Evolutionary conservation across 2,113 vertebrate species (phyloP), one percentile per base, ranked within the genome.

Genomic region (Corvus hawaiiensis): DNA sequence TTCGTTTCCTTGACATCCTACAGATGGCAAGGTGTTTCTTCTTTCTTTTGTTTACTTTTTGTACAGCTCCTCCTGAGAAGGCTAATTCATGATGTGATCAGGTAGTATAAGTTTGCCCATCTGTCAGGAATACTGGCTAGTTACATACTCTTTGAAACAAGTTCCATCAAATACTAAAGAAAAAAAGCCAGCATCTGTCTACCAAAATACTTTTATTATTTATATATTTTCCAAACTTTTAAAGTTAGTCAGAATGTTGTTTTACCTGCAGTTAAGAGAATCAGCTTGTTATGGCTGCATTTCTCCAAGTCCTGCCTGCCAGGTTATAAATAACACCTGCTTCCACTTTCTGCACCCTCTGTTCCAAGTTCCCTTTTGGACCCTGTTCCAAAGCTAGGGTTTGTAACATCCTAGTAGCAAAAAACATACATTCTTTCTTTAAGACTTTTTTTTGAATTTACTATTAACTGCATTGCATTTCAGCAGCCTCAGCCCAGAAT

Each of bases 71-170:
- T 96, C 59, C 91, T 93, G 66, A 89, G 75, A 97, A 96, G 69
- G 78, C 79, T 94, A 94, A 97, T 97, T 97, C 96, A 91, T 96
- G 52, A 92, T 93, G 90, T 96, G 91, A 91, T 90, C 96, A 94
- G 93, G 95, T 96, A 86, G 82, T 95, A 82, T 78, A 93, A 94
- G 59, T 92, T 96, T 26, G 35, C 71, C 84, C 82, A 13, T 95
- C 94, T 86, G 24, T 98, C 96, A 94, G 51, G 68, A 95, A 16
- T 93, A 63, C 61, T 91, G 91, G 77, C 92, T 94, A 97, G 67
- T 39, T 35, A 72, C 94, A 75, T 91, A 82, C 62, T 96, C 78
- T 95, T 92, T 95, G 94, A 91, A 97, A 93, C 67, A 74, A 48
- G 27, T 94, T 97, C 75, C 75, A 91, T 93, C 79, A 96, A 91